Conservation (phyloP, 1,140 invertebrate genomes). For the Phymastichus coffea region DNA sequence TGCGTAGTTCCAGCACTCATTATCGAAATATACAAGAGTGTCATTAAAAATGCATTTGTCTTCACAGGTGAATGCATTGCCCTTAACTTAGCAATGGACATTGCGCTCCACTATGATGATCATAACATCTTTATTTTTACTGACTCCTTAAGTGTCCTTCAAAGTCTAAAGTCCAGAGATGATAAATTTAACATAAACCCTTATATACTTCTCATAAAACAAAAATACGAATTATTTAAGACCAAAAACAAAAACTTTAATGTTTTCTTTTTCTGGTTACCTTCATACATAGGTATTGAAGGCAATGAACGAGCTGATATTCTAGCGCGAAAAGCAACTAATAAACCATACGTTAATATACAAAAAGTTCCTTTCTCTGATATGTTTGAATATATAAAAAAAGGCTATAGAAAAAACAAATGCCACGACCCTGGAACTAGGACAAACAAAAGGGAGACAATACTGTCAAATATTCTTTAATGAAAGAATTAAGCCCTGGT, state of each 20-base stretch:
- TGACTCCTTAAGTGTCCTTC: background rate
- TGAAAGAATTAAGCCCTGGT: no score
- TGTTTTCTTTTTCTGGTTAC: background rate
- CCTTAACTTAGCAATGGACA: background rate
- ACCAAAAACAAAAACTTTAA: background rate
- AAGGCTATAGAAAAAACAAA: no score
- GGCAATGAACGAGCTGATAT: background rate
- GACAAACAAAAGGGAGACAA: no score
- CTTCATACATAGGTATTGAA: background rate
- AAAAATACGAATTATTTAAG: background rate
- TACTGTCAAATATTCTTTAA: no score
- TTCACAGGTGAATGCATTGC: slow-evolving; percentile 2
- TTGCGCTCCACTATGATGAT: background rate
- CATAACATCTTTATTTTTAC: background rate
- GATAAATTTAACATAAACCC: background rate
- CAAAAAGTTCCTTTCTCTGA: background rate
- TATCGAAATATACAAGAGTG: background rate
- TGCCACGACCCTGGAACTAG: no score
- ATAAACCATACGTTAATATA: background rate
- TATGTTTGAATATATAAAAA: background rate
- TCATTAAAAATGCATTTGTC: background rate
- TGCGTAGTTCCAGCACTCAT: background rate
- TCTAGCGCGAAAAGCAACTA: background rate
- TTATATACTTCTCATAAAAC: background rate
- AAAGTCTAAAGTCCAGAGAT: background rate